Base-by-base conservation (phyloP, 2,888 invertebrate genomes). In the Pelosia muscerda region DNA sequence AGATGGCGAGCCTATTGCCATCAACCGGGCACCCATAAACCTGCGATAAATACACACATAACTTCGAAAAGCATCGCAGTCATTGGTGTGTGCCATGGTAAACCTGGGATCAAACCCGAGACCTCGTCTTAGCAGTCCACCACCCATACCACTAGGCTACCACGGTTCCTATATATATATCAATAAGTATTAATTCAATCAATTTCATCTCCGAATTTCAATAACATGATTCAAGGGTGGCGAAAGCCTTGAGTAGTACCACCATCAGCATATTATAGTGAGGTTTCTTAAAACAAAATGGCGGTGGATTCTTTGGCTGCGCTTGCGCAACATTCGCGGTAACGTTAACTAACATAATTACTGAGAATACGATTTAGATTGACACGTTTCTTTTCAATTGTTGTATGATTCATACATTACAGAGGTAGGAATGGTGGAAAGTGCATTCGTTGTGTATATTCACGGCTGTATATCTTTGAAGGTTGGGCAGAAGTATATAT, bases 331-430 rank as follows among this genome's bases (percentile, higher is more conserved):
- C 65, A 25, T 83, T 83, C 82, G 74, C 56, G 73, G 78, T 79
- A 83, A 72, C 76, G 28, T 78, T 79, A 83, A 82, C 81, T 82
- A 79, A 82, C 71, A 77, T 74, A 61, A 72, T 72, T 81, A 83
- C 75, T 56, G 64, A 69, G 79, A 78, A 82, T 25, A 64, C 68
- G 11, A 66, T 23, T 78, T 74, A 81, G 79, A 79, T 72, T 65
- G 79, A 74, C 79, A 79, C 68, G 75, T 79, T 79, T 81, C 63
- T 23, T 66, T 81, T 76, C 31, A 31, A 79, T 81, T 79, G 79
- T 79, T 81, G 59, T 74, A 63, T 65, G 65, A 68, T 65, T 57
- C 69, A 66, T 25, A 28, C 42, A 15, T 31, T 15, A n/a, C n/a
- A 55, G 26, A 31, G 34, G 53, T 25, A 25, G 26, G 22, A 38